Evolutionary conservation across 2,113 vertebrate genomes (phyloP).

Genomic region (Myrmecophaga tridactyla): DNA sequence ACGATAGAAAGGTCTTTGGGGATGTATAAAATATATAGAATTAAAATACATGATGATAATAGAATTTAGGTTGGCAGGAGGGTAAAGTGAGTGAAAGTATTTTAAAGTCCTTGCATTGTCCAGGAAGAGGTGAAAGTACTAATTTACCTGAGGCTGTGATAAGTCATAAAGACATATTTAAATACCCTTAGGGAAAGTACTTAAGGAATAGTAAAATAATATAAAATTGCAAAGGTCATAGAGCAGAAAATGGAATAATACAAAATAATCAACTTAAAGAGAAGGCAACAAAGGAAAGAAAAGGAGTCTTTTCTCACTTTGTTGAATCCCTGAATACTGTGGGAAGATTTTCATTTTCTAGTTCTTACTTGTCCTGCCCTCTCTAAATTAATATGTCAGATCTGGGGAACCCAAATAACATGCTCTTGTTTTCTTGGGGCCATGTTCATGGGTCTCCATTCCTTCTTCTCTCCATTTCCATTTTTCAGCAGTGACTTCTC

Average conservation of each 20-base stretch:
- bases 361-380: background rate
- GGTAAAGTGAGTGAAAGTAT: background rate
- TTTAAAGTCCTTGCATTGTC: background rate
- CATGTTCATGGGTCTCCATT: background rate
- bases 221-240: constrained; percentile 26
- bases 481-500: constrained; percentile 2
- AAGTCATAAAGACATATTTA: background rate
- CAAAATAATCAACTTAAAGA: background rate
- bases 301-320: constrained; percentile 6
- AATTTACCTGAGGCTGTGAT: constrained; percentile 23
- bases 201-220: background rate
- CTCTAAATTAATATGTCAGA: background rate
- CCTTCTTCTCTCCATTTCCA: background rate
- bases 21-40: constrained; percentile 38
- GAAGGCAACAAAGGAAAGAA: background rate
- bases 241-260: background rate
- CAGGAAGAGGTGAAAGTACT: constrained; percentile 11
- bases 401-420: background rate
- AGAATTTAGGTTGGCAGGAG: background rate
- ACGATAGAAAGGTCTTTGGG: background rate
- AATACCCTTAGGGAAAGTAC: background rate
- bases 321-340: background rate
- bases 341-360: constrained; percentile 28
- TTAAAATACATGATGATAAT: constrained; percentile 36
- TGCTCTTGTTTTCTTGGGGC: background rate